These are phyloP conservation scores for Cathartes aura DNA, from an alignment of 2,113 vertebrate genomes.

Conservation along the genomic window DNA sequence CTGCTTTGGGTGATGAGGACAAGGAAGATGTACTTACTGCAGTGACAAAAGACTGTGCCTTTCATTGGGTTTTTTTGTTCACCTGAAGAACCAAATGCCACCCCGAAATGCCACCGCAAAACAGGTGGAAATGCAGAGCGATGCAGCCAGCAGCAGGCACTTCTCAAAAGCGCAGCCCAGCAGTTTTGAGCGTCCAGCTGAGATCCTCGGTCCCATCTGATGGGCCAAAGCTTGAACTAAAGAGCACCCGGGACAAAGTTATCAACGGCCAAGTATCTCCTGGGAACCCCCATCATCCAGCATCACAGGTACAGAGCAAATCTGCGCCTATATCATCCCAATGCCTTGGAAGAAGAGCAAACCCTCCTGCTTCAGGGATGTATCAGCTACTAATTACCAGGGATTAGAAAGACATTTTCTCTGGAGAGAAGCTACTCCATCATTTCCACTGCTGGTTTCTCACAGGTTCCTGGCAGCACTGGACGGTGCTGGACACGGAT, in stretches of 20 bases:
- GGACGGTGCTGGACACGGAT: background rate
- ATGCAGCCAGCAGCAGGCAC: background rate
- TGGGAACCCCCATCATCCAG: background rate
- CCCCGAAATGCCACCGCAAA: background rate
- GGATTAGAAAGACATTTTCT: background rate
- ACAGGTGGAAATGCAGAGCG: rapidly evolving
- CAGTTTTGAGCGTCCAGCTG: background rate
- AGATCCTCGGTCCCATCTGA: background rate
- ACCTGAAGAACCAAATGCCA: background rate
- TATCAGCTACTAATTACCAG: background rate
- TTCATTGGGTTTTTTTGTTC: background rate
- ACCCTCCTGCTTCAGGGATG: background rate
- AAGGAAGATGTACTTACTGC: background rate
- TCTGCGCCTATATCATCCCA: background rate
- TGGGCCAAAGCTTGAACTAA: background rate
- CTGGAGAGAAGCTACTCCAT: background rate
- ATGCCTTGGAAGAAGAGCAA: background rate
- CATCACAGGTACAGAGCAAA: background rate
- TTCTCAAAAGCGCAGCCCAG: background rate
- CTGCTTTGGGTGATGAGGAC: background rate
- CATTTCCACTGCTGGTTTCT: background rate
- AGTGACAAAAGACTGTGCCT: background rate
- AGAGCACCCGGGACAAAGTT: background rate
- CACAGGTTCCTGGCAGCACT: background rate
- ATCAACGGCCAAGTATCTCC: background rate